Percentiles rank a stretch among this genome's conserved stretches.
Conservation (phyloP, 2,888 invertebrate species). For the Cantharis lateralis region DNA sequence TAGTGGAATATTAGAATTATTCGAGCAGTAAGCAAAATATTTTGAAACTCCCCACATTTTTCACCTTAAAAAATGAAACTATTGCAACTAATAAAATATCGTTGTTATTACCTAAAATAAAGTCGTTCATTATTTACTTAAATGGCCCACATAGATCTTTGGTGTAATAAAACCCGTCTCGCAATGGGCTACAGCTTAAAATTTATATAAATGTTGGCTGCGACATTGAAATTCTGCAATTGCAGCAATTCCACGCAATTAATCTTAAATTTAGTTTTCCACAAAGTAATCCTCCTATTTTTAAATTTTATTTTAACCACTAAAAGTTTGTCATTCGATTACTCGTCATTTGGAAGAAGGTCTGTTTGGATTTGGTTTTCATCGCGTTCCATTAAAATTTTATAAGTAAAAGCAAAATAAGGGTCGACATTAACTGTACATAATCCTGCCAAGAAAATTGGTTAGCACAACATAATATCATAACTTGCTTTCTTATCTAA, state of each 20-base stretch:
- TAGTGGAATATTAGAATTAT: constrained; percentile 18
- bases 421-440: background rate
- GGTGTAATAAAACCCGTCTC: constrained; percentile 29
- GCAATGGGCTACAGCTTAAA: constrained; percentile 29
- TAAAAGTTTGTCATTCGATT: background rate
- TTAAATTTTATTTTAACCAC: background rate
- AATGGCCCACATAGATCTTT: constrained; percentile 29
- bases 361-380: background rate
- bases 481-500: constrained; percentile 30
- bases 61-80: background rate
- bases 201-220: constrained; percentile 31
- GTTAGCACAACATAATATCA: constrained; percentile 24
- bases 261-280: constrained; percentile 9
- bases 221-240: constrained; percentile 26
- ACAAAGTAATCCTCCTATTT: background rate
- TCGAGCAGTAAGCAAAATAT: background rate
- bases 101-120: constrained; percentile 29
- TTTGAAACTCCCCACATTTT: background rate
- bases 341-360: background rate
- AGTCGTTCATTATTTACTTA: constrained; percentile 28
- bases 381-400: background rate
- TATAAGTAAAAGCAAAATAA: background rate
- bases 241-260: constrained; percentile 22
- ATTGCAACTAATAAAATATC: constrained; percentile 2
- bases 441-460: constrained; percentile 19